These are phyloP conservation scores for Notolabrus celidotus DNA, from an alignment of 2,797 vertebrate genomes.

Conservation along the genomic window DNA sequence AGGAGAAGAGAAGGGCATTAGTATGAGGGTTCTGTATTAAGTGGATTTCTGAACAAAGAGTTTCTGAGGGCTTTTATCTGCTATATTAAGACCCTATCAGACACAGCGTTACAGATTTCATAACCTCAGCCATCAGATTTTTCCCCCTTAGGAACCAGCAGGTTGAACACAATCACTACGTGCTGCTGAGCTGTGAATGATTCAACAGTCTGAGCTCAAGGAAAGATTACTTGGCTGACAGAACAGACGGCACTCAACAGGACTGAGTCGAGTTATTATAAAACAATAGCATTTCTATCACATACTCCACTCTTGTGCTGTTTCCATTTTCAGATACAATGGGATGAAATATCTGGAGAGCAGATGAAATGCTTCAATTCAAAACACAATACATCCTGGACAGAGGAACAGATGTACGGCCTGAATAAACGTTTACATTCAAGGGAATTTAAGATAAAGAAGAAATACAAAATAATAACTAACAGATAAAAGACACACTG, in stretches of 20 bases:
- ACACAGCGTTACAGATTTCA: constrained; percentile 28
- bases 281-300: constrained; percentile 38
- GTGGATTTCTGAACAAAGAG: constrained; percentile 25
- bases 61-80: constrained; percentile 42
- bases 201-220: constrained; percentile 26
- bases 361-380: not conserved
- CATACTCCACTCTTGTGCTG: not conserved
- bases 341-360: constrained; percentile 1
- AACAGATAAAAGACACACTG: not conserved
- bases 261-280: constrained; percentile 29
- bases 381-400: not conserved
- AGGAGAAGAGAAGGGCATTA: constrained; percentile 48
- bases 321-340: constrained; percentile 15
- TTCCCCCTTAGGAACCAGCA: constrained; percentile 10
- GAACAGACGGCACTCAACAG: constrained; percentile 13
- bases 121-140: constrained; percentile 31
- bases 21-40: constrained; percentile 15
- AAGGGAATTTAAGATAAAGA: not conserved
- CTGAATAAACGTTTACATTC: not conserved
- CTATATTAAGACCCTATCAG: constrained; percentile 55
- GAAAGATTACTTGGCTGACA: constrained; percentile 32
- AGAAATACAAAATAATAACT: not conserved
- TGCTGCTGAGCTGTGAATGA: constrained; percentile 33
- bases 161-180: constrained; percentile 32
- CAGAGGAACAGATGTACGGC: too few species aligned